Evolutionary conservation across 2,113 vertebrate genomes (phyloP), one percentile per base, ranked within the genome.

Genomic region (Calidris pugnax): DNA sequence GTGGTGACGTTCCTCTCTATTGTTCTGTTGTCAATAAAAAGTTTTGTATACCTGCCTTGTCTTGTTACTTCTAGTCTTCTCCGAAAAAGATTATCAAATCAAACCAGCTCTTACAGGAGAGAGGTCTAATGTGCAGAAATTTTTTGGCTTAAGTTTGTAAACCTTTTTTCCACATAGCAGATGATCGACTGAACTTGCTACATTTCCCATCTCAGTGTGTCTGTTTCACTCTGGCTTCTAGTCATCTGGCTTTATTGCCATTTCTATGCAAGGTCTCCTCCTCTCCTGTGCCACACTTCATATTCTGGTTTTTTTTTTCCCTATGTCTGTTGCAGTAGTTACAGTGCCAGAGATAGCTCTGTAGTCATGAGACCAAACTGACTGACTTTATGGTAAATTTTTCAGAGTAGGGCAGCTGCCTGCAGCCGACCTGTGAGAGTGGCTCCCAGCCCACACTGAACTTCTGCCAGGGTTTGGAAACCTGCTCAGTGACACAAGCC

Each of bases 11-110:
- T 98, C 98, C 85, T 98, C 97, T 98, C 96, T 97, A 87, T 97
- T 98, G 98, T 97, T 98, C 97, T 94, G 83, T 97, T 98, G 97
- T 97, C 97, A 98, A 98, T 98, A 98, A 98, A 98, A 97, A 82
- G 95, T 98, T 98, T 98, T 98, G 85, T 97, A 98, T 97, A 98
- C 86, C 94, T 97, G 95, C 82, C 89, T 96, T 93, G 90, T 96
- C 96, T 95, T 80, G 94, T 97, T 96, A 82, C 95, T 98, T 93
- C 51, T 85, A n/a, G 51, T 75, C 64, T 78, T 92, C 80, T 81
- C 76, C 4, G 1, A 17, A 60, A 62, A 50, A 43, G 14, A 12
- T 51, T 7, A 19, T 47, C 0, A 0, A 15, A 47, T 43, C 59
- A 33, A 48, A 50, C 30, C 63, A 43, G 21, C 71, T 73, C 8